These are phyloP conservation scores for Aythya fuligula DNA, from an alignment of 2,797 vertebrate genomes.

Conservation along the genomic window DNA sequence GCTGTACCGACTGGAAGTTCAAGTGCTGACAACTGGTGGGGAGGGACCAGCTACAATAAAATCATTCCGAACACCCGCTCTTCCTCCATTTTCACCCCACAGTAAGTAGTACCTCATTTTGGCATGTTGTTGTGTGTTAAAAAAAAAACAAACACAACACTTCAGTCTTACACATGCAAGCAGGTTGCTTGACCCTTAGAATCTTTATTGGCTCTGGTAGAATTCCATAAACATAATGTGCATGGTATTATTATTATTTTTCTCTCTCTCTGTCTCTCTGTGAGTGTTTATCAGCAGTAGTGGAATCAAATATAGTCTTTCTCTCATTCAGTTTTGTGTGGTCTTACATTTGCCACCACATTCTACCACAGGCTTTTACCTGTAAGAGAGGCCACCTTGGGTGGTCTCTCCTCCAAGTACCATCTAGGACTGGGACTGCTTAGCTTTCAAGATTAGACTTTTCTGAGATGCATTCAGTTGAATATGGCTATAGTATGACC, in stretches of 20 bases:
- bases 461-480: not conserved
- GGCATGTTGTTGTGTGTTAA: rapidly evolving
- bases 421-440: not conserved
- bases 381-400: not conserved
- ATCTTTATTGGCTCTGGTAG: not conserved
- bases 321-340: not conserved
- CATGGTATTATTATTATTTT: not conserved
- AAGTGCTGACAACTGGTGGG: constrained; percentile 88
- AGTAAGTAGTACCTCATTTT: constrained; percentile 76
- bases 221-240: not conserved
- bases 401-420: not conserved
- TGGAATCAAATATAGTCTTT: not conserved
- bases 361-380: not conserved
- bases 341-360: not conserved
- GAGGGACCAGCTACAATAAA: constrained; percentile 90
- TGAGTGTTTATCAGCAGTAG: not conserved
- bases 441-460: not conserved
- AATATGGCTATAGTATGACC: not conserved
- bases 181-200: not conserved
- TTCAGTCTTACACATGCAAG: not conserved
- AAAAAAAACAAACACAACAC: not conserved
- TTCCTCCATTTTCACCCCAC: constrained; percentile 80
- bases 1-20: constrained; percentile 93
- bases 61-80: constrained; percentile 88
- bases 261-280: rapidly evolving